Percentiles rank a stretch among this genome's conserved stretches.
Evolutionary conservation across 2,888 invertebrate genomes (phyloP).

Genomic region (Oxystoma pomonae): DNA sequence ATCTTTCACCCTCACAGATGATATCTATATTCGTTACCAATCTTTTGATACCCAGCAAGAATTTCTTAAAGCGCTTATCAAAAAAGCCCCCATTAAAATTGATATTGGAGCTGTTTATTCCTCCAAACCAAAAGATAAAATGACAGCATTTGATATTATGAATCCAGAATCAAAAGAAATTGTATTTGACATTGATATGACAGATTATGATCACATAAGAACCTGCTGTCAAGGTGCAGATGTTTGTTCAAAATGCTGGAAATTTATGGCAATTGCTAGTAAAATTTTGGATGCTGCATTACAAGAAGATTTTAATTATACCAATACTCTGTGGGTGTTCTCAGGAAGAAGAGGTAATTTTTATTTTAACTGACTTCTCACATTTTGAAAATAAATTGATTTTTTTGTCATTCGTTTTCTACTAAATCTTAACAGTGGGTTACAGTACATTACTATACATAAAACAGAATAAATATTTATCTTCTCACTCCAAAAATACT

Average conservation of each 20-base stretch:
- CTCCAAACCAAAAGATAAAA: conserved; percentile 49
- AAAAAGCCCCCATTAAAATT: conserved; percentile 84
- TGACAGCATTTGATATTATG: conserved; percentile 39
- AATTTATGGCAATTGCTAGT: conserved; percentile 90
- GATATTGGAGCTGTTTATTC: conserved; percentile 93
- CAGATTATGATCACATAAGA: conserved; percentile 96
- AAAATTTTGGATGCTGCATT: conserved; percentile 83
- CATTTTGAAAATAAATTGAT: not conserved
- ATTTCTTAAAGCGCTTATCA: conserved; percentile 74
- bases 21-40: conserved; percentile 88
- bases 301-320: conserved; percentile 95
- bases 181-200: conserved; percentile 99
- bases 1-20: conserved; percentile 90
- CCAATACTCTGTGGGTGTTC: conserved; percentile 94
- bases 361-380: conserved; percentile 14
- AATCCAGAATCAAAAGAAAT: conserved; percentile 70
- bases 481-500: too few species aligned
- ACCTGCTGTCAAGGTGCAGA: conserved; percentile 87
- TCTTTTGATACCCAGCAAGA: conserved; percentile 79
- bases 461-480: too few species aligned
- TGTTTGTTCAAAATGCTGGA: conserved; percentile 96
- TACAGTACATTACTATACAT: too few species aligned
- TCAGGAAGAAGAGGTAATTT: conserved; percentile 98
- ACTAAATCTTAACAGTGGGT: conserved; percentile 9
- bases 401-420: conserved; percentile 1